Conservation (phyloP, 2,113 vertebrate species). For the Melanotaenia duboulayi region DNA sequence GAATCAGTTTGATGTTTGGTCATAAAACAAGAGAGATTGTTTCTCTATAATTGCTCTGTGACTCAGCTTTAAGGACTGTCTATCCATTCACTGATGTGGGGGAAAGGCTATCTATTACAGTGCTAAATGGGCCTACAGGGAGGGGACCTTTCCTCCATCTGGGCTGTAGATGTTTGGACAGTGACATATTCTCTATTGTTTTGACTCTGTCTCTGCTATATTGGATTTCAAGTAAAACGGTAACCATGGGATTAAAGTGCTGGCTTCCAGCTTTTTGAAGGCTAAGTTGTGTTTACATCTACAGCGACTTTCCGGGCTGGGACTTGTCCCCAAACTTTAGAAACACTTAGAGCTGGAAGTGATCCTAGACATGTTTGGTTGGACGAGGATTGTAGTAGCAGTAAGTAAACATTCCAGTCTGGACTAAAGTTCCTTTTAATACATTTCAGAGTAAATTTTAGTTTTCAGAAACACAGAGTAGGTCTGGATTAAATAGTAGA, state of each 20-base stretch:
- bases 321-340: neutral
- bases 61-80: constrained; percentile 51
- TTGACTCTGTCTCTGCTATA: neutral
- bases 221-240: constrained; percentile 21
- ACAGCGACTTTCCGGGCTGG: neutral
- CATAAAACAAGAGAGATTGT: constrained; percentile 64
- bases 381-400: no score
- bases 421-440: neutral
- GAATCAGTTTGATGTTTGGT: constrained; percentile 60
- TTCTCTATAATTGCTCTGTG: constrained; percentile 68
- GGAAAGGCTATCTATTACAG: constrained; percentile 40
- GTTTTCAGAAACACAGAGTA: neutral
- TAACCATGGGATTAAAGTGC: constrained; percentile 6
- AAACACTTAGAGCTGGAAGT: neutral
- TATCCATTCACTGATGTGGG: constrained; percentile 41
- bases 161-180: constrained; percentile 11
- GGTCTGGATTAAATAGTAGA: no score
- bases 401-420: no score
- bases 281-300: neutral
- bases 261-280: neutral
- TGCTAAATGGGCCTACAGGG: constrained; percentile 10
- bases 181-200: constrained; percentile 5
- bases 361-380: no score
- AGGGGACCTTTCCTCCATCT: constrained; percentile 17
- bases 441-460: neutral